Base-by-base conservation (phyloP, 2,888 invertebrate genomes). In the Campaea margaritaria region DNA sequence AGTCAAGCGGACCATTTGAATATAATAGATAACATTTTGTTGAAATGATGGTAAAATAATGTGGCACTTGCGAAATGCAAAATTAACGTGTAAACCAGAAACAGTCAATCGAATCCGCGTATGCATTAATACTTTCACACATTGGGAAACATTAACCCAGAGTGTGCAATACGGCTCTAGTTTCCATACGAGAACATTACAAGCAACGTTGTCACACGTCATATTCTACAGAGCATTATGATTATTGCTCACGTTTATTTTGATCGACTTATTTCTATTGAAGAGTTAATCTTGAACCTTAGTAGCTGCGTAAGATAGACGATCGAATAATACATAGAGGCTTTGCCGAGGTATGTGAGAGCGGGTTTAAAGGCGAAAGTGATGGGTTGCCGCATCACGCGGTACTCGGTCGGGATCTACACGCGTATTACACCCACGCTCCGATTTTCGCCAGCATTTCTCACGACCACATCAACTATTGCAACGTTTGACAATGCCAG, bases 371-470 rank as follows among this genome's bases (percentile, higher is more conserved):
- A 69, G 72, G 86, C 83, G 88, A 91, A 90, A 90, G 89, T 88
- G 79, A 82, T 88, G 51, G 73, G 75, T 89, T 88, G 86, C 89
- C 72, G 85, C 87, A 90, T 85, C 83, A 82, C 85, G 83, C 74
- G 65, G 79, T 84, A 84, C 79, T 85, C 83, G 82, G 73, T 70
- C 77, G 73, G 81, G 79, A 82, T 86, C 75, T 70, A 73, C 78
- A 82, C 81, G 81, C 82, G 84, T 85, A 86, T 86, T 82, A 83
- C 81, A 86, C 90, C 89, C 91, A 91, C 91, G 91, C 79, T 90
- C 90, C 72, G 83, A 85, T 89, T 90, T 87, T 83, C 75, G 79
- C 76, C 60, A 70, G 63, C 72, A 82, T 83, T 89, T 89, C 89
- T 86, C 88, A 91, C 87, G 85, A 83, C 81, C 74, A 83, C 81